Base-by-base conservation (phyloP, 2,797 vertebrate genomes). In the Gallinago stenura region DNA sequence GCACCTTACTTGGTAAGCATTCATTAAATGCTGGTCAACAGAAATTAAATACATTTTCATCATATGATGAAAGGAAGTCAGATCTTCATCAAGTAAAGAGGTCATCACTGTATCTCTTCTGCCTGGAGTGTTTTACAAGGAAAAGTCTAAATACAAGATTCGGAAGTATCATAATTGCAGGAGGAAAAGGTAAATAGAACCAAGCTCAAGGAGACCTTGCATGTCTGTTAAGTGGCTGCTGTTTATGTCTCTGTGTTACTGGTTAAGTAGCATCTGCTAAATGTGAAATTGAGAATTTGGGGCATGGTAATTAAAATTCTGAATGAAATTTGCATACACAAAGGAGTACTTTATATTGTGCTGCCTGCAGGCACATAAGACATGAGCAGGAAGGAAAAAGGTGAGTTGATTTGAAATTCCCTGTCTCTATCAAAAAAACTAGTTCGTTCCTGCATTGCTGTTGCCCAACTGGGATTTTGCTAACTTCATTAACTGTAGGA, bases 21-120 rank as follows among this genome's bases (percentile, higher is more conserved):
- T 81, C 33, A n/a, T 64, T 61, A 78, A 87, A 78, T 31, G 6
- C 28, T 43, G 78, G 17, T 62, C 45, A 96, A 93, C 51, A 91
- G 94, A 95, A 72, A 97, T 91, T 71, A 94, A 94, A 96, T 87
- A 56, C 21, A 48, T 80, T 92, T 96, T 92, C 81, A 64, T 91
- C 60, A 19, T 82, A 80, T 66, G 77, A 83, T 95, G 83, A 90
- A 96, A 79, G 72, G 51, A 93, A 92, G 48, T 83, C 87, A 96
- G 60, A 96, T 54, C 61, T 91, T 78, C 96, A 69, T 83, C 86
- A 92, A 60, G 82, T 89, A 94, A 97, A 80, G 58, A 75, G 87
- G 79, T 75, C 66, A 62, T 94, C 69, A 76, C 66, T 75, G n/a
- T 30, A 53, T 43, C 43, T 56, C 1, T 93, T 95, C 95, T 82